A percentile compares a stretch with the other conserved stretches of the same genome.
Conservation (phyloP, 2,888 invertebrate species). For the Cephus rjabovi region DNA sequence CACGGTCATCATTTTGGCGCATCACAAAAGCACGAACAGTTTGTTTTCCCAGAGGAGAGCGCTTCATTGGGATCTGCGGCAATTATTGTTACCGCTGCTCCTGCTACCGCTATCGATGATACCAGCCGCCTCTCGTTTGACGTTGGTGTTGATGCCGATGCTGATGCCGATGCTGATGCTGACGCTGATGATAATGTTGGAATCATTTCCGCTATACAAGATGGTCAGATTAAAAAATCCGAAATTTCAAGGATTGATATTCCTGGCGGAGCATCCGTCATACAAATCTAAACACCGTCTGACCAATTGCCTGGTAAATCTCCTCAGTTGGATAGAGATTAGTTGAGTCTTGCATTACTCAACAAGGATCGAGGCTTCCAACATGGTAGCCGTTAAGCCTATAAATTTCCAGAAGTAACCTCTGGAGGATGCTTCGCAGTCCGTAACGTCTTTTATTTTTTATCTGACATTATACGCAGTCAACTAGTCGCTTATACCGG, state of each 20-base stretch:
- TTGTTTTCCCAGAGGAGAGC: constrained; percentile 44
- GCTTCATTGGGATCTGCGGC: constrained; percentile 24
- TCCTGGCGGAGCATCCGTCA: not conserved
- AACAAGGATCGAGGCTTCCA: not conserved
- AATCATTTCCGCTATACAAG: not conserved
- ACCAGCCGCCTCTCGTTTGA: not conserved
- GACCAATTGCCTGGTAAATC: not conserved
- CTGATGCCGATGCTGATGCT: not conserved
- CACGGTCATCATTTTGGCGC: constrained; percentile 15
- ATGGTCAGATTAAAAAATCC: not conserved
- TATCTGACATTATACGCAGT: not conserved
- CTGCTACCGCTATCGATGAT: constrained; percentile 18
- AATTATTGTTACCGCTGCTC: constrained; percentile 13
- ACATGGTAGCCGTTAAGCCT: not conserved
- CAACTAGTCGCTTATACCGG: not conserved
- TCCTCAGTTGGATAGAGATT: not conserved
- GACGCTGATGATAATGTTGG: not conserved
- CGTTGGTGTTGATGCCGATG: constrained; percentile 20
- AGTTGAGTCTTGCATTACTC: not conserved
- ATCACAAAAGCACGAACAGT: constrained; percentile 47
- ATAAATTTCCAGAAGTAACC: not conserved
- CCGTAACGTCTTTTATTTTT: not conserved
- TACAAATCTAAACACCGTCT: not conserved
- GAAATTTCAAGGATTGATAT: not conserved
- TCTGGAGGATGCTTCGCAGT: not conserved